A percentile compares a stretch with the other conserved stretches of the same genome.
phyloP scores from a whole-genome alignment of 2,113 vertebrate species.

The Oenanthe melanoleuca region DNA sequence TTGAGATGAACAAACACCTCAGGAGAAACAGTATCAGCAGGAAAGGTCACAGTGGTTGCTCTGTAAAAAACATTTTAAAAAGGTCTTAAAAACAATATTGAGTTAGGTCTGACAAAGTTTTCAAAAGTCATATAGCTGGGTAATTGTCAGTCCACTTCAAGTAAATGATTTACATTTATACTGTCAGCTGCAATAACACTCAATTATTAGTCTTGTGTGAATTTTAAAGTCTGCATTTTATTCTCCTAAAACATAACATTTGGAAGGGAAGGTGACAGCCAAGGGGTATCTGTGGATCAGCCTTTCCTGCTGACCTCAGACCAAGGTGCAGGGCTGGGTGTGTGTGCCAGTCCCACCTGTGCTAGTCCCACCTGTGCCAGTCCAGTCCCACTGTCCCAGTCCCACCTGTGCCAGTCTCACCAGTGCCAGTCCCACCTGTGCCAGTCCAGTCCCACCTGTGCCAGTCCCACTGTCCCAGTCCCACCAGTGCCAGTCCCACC shows the following conservation, averaged over 20 bases:
- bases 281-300: rapidly evolving
- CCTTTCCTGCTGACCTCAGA: rapidly evolving
- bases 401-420: too few species aligned
- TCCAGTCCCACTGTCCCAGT: too few species aligned
- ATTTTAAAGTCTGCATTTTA: background rate
- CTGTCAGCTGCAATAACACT: background rate
- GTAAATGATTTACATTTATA: background rate
- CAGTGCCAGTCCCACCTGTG: too few species aligned
- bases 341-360: too few species aligned
- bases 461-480: too few species aligned
- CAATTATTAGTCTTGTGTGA: background rate
- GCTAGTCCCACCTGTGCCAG: too few species aligned
- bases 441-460: too few species aligned
- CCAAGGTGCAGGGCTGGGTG: rapidly evolving
- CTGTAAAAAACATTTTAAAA: background rate
- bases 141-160: background rate
- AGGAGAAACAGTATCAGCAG: background rate
- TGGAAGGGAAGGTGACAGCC: background rate
- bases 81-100: background rate
- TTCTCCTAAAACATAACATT: background rate
- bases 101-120: conserved; percentile 1
- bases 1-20: conserved; percentile 21
- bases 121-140: background rate
- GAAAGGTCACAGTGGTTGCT: conserved; percentile 8
- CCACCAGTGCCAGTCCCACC: too few species aligned